These are phyloP conservation scores for Timema cristinae DNA, from an alignment of 2,888 invertebrate species.

Conservation along the genomic window DNA sequence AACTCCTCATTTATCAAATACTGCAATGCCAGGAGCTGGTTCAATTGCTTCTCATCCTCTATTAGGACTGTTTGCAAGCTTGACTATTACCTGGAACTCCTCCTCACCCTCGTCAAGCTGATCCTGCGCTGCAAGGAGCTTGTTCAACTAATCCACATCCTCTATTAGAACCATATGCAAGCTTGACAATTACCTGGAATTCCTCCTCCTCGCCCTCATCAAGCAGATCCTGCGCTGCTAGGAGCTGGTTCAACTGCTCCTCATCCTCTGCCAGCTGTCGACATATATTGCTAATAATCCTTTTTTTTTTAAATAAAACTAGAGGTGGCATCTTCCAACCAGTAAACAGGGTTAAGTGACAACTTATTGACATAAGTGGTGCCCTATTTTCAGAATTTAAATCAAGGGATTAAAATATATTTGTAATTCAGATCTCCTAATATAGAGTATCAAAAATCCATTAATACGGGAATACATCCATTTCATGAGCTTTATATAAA, in stretches of 20 bases:
- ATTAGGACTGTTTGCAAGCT: constrained; percentile 8
- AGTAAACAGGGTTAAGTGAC: too few relatives aligned
- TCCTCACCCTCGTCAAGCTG: constrained; percentile 71
- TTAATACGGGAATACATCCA: too few relatives aligned
- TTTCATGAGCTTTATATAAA: too few relatives aligned
- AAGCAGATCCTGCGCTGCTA: constrained; percentile 70
- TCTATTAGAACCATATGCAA: constrained; percentile 39
- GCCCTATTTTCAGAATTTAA: too few relatives aligned
- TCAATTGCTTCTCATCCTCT: constrained; percentile 80
- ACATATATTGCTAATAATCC: not conserved
- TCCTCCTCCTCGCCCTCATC: constrained; percentile 73
- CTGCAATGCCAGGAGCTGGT: constrained; percentile 69
- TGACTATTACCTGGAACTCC: constrained; percentile 49
- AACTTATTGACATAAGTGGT: too few relatives aligned
- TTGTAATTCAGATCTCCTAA: too few relatives aligned
- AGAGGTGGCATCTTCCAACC: too few relatives aligned
- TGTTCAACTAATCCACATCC: constrained; percentile 81
- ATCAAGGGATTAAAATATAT: too few relatives aligned
- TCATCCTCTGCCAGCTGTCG: constrained; percentile 76
- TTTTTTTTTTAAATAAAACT: too few relatives aligned
- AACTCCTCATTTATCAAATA: constrained; percentile 68
- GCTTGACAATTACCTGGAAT: constrained; percentile 44
- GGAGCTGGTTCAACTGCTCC: constrained; percentile 72
- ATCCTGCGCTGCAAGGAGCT: constrained; percentile 72
- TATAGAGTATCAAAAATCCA: too few relatives aligned